These are phyloP conservation scores for Elephas maximus DNA, from an alignment of 2,113 vertebrate genomes.

Conservation along the genomic window DNA sequence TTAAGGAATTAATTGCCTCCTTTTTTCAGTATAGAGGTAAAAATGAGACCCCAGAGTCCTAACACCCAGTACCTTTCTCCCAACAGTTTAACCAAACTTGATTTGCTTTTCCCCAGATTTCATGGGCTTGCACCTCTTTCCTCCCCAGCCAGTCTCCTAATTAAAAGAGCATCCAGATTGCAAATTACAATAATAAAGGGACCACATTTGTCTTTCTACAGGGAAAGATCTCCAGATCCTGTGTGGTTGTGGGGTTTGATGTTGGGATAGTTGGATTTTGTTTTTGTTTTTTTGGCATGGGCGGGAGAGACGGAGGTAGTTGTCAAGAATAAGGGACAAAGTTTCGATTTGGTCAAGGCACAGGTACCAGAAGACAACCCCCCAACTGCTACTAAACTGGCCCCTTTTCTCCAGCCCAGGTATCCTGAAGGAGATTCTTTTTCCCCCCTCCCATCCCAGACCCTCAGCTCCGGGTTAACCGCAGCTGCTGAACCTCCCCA, in stretches of 20 bases:
- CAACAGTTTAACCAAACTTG: not conserved
- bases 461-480: not conserved
- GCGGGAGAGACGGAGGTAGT: not conserved
- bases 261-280: not conserved
- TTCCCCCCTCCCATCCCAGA: not conserved
- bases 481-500: not conserved
- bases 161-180: not conserved
- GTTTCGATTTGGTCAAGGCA: not conserved
- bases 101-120: constrained; percentile 47
- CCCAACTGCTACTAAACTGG: constrained; percentile 16
- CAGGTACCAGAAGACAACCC: not conserved
- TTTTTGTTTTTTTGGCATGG: not conserved
- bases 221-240: not conserved
- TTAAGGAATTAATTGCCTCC: not conserved
- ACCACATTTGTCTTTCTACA: not conserved
- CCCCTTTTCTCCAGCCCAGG: not conserved
- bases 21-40: not conserved
- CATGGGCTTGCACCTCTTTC: not conserved
- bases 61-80: not conserved
- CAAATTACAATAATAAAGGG: not conserved
- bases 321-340: constrained; percentile 1
- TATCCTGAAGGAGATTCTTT: not conserved
- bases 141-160: not conserved
- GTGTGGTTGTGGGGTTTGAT: not conserved
- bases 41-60: not conserved